Evolutionary conservation across 2,888 invertebrate genomes (phyloP).

Genomic region (Morpho achilles): DNA sequence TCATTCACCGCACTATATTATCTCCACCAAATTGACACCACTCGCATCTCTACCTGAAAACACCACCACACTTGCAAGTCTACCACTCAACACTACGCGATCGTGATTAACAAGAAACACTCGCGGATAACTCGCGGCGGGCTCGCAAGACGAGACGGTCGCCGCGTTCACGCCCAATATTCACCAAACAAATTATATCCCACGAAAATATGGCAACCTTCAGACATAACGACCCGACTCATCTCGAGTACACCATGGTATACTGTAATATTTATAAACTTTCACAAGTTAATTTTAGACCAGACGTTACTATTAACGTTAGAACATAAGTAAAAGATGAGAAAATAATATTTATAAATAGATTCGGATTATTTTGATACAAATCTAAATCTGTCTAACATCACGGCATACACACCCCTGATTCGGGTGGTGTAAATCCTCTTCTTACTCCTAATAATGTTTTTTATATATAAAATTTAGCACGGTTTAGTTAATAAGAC

Average conservation of each 20-base stretch:
- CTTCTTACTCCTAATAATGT: slow-evolving; percentile 63
- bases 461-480: slow-evolving; percentile 64
- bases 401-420: slow-evolving; percentile 78
- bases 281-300: slow-evolving; percentile 76
- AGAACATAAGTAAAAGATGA: slow-evolving; percentile 79
- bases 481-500: slow-evolving; percentile 67
- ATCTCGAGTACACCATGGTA: slow-evolving; percentile 65
- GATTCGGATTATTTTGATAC: slow-evolving; percentile 79
- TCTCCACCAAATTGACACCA: slow-evolving; percentile 73
- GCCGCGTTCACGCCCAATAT: slow-evolving; percentile 61
- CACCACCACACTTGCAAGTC: slow-evolving; percentile 46
- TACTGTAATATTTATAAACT: slow-evolving; percentile 78
- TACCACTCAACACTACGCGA: slow-evolving; percentile 26
- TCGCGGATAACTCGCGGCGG: slow-evolving; percentile 25
- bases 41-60: slow-evolving; percentile 71
- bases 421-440: slow-evolving; percentile 72
- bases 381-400: slow-evolving; percentile 72
- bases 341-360: slow-evolving; percentile 81
- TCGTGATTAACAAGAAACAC: slow-evolving; percentile 23
- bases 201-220: slow-evolving; percentile 78
- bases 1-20: slow-evolving; percentile 80
- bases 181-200: slow-evolving; percentile 62
- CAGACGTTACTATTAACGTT: slow-evolving; percentile 78
- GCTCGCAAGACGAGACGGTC: slow-evolving; percentile 17
- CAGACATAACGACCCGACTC: slow-evolving; percentile 60